phyloP scores from a whole-genome alignment of 2,888 invertebrate species.

The Seira musarum region DNA sequence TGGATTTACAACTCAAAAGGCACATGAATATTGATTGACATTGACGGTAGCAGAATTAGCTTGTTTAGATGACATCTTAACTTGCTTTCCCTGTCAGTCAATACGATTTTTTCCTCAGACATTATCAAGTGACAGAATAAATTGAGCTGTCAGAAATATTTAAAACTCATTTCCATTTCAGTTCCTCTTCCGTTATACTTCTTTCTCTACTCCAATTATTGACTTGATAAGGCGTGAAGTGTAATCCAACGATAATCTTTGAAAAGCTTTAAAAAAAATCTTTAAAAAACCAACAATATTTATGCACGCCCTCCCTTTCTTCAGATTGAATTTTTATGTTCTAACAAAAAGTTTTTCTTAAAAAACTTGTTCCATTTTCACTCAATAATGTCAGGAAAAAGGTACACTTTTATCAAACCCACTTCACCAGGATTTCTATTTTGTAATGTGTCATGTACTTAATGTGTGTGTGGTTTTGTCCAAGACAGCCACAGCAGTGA shows the following conservation, averaged over 20 bases:
- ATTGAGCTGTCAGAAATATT: constrained; percentile 36
- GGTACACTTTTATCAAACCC: too few species aligned
- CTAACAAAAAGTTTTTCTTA: neutral
- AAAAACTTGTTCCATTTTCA: too few species aligned
- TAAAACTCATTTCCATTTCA: neutral
- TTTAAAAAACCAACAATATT: neutral
- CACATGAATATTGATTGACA: neutral
- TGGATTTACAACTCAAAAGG: neutral
- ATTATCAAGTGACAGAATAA: constrained; percentile 34
- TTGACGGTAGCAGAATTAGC: neutral
- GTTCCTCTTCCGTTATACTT: neutral
- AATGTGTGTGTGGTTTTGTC: neutral
- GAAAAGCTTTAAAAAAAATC: neutral
- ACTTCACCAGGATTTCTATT: too few species aligned
- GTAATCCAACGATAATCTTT: neutral
- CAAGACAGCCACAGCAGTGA: too few species aligned
- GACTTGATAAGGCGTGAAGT: neutral
- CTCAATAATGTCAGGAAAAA: too few species aligned
- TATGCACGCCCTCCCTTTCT: neutral
- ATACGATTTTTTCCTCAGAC: neutral
- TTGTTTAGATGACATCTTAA: neutral
- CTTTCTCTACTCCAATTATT: neutral
- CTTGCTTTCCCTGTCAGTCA: neutral
- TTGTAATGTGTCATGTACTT: neutral
- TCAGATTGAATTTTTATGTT: neutral